Evolutionary conservation across 2,113 vertebrate genomes (phyloP).

Genomic region (Catagonus wagneri): DNA sequence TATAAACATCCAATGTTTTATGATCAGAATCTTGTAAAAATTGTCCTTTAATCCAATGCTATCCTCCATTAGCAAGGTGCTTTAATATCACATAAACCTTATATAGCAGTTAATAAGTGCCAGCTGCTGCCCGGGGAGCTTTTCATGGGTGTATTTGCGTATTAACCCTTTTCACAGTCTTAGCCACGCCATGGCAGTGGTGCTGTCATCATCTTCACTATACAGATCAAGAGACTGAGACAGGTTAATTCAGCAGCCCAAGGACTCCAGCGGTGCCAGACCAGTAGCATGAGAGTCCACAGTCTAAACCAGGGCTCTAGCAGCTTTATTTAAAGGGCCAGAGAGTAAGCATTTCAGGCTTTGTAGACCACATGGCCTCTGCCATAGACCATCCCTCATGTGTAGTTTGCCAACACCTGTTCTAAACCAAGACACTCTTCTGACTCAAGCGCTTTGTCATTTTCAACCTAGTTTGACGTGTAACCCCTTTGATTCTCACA

Average conservation of each 20-base stretch:
- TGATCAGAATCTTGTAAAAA: slow-evolving; percentile 19
- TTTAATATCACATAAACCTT: background rate
- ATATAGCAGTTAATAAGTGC: background rate
- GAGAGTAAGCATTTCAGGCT: background rate
- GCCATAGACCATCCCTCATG: background rate
- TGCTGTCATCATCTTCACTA: background rate
- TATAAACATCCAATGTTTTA: background rate
- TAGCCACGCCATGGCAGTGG: background rate
- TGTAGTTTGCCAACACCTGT: background rate
- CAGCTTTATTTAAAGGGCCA: background rate
- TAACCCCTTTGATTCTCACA: background rate
- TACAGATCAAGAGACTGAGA: background rate
- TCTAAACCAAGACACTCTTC: background rate
- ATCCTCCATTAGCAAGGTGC: background rate
- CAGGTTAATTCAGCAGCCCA: background rate
- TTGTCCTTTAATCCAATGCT: background rate
- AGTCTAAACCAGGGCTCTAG: background rate
- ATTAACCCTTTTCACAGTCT: background rate
- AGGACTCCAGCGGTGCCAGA: background rate
- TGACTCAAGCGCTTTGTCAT: background rate
- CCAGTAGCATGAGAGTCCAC: background rate
- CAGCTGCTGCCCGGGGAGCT: background rate
- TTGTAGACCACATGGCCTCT: background rate
- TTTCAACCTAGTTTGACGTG: background rate
- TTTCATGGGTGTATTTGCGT: background rate